Conservation (phyloP, 1,140 invertebrate species). For the Potamilus streckersoni region DNA sequence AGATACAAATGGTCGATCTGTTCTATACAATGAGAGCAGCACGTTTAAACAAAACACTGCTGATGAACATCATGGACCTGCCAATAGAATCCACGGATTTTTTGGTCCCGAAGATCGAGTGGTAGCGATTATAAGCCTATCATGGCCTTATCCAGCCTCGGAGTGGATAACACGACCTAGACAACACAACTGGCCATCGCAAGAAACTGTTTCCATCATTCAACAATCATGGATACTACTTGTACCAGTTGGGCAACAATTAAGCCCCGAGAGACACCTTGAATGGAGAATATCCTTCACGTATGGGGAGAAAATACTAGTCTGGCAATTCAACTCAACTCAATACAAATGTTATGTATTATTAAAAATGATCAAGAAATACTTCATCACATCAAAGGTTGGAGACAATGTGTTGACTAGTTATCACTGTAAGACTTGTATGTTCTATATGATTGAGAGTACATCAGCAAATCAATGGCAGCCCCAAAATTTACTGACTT, state of each 20-base stretch:
- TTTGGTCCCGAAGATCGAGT: too few species aligned
- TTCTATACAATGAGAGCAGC: too few species aligned
- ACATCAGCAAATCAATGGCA: neutral
- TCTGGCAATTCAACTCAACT: constrained; percentile 1
- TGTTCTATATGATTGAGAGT: constrained; percentile 12
- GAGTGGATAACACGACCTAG: too few species aligned
- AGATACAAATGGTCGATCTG: too few species aligned
- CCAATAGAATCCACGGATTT: too few species aligned
- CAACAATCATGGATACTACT: neutral
- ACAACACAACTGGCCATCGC: too few species aligned
- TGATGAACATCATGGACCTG: too few species aligned
- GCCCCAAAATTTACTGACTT: constrained; percentile 1
- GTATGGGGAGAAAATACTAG: constrained; percentile 11
- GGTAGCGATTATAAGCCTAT: too few species aligned
- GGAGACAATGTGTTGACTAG: neutral
- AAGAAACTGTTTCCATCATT: neutral
- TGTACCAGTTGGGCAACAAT: constrained; percentile 5
- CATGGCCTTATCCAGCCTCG: too few species aligned
- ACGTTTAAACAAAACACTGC: too few species aligned
- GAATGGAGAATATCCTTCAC: constrained; percentile 17
- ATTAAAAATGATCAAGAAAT: constrained; percentile 12
- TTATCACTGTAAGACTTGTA: constrained; percentile 7
- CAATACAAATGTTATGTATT: constrained; percentile 21
- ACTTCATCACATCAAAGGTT: constrained; percentile 3
- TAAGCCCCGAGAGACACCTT: neutral